Base-by-base conservation (phyloP, 37 sponge, comb jelly and placozoan genomes). In the Amphimedon queenslandica region DNA sequence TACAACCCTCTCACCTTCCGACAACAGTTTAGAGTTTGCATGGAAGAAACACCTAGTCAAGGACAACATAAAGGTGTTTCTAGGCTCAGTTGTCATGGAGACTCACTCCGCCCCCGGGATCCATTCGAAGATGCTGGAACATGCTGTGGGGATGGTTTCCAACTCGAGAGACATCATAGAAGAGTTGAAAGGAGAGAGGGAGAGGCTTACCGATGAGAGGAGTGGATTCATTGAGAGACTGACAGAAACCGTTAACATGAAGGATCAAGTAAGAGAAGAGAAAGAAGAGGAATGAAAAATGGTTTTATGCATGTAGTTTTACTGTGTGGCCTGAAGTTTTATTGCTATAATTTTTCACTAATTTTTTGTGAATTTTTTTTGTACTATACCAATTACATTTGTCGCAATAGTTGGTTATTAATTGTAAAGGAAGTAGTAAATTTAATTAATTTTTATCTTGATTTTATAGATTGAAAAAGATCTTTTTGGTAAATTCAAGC, bases 401-500 rank as follows among this genome's bases (percentile, higher is more conserved):
- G n/a, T n/a, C n/a, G n/a, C n/a, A n/a, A n/a, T n/a, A n/a, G n/a
- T n/a, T n/a, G n/a, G n/a, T n/a, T n/a, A n/a, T n/a, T n/a, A n/a
- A n/a, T n/a, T n/a, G n/a, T n/a, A n/a, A n/a, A n/a, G n/a, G n/a
- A n/a, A n/a, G n/a, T n/a, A n/a, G n/a, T n/a, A n/a, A n/a, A n/a
- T n/a, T n/a, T n/a, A n/a, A n/a, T n/a, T n/a, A n/a, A n/a, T n/a
- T n/a, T n/a, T n/a, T n/a, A n/a, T n/a, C n/a, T n/a, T n/a, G n/a
- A n/a, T n/a, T n/a, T n/a, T n/a, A n/a, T n/a, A n/a, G 2, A n/a
- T n/a, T n/a, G 90, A 90, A 31, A 73, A 51, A 30, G 85, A 84
- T 8, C 40, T 90, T n/a, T 90, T 38, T 65, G 63, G 81, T 36
- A 90, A 90, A 56, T 90, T 90, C 64, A 80, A 81, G 72, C 29